A percentile compares a stretch with the other conserved stretches of the same genome.
phyloP scores from a whole-genome alignment of 2,888 invertebrate genomes.

The Meliscaeva auricollis region DNA sequence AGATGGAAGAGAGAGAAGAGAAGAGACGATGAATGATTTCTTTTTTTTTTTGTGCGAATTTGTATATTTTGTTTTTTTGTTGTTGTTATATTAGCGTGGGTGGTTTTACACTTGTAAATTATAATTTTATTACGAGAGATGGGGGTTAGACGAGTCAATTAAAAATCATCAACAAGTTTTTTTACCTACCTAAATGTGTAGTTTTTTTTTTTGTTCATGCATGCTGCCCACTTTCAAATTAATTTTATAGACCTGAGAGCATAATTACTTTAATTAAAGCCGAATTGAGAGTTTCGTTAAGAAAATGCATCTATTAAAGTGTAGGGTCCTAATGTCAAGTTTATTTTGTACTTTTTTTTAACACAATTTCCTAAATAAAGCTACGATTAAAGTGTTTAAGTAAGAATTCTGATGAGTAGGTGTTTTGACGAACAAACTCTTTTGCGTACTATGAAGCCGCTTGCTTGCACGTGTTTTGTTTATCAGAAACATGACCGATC shows the following conservation, averaged over 20 bases:
- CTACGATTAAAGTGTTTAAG: too few species aligned
- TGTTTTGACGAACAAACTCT: too few species aligned
- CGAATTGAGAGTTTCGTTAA: too few species aligned
- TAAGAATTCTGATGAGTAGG: too few species aligned
- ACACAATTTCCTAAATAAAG: too few species aligned
- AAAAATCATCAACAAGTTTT: conserved; percentile 63
- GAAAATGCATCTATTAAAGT: too few species aligned
- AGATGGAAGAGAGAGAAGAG: conserved; percentile 4
- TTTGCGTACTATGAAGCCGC: too few species aligned
- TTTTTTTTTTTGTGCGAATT: conserved; percentile 19
- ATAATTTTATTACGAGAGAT: conserved; percentile 38
- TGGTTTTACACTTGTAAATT: not conserved
- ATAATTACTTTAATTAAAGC: too few species aligned
- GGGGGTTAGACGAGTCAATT: conserved; percentile 32
- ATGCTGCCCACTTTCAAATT: not conserved
- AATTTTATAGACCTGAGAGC: not conserved
- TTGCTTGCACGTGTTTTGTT: too few species aligned
- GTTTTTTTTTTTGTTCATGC: not conserved
- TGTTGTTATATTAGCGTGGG: not conserved
- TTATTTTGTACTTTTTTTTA: too few species aligned
- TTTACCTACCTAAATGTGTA: not conserved
- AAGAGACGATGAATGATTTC: conserved; percentile 47
- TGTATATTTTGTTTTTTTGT: not conserved
- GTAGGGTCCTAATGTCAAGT: too few species aligned
- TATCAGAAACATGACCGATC: too few species aligned